Evolutionary conservation across 2,888 invertebrate genomes (phyloP).

Genomic region (Gastrophysa polygoni): DNA sequence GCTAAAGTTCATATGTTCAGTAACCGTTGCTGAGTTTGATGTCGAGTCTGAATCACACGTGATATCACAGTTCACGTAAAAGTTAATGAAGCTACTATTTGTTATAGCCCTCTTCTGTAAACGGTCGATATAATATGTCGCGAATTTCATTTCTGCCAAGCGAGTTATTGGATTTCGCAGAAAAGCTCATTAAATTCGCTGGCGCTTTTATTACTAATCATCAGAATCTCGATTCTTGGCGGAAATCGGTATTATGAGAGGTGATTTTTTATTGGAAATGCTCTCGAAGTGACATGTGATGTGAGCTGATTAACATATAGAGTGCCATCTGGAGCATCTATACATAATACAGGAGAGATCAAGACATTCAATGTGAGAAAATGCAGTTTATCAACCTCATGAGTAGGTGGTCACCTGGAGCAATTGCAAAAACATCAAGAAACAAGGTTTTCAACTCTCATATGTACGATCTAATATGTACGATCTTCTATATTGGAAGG

Average conservation of each 20-base stretch:
- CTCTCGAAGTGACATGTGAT: background rate
- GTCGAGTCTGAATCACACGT: too few species aligned
- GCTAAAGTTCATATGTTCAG: too few species aligned
- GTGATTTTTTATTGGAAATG: background rate
- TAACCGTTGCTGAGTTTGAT: too few species aligned
- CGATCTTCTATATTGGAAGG: too few species aligned
- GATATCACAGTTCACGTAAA: too few species aligned
- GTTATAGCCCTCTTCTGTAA: background rate
- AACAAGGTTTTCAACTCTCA: too few species aligned
- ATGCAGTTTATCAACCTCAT: too few species aligned
- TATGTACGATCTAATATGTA: too few species aligned
- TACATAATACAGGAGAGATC: too few species aligned
- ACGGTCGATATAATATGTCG: background rate
- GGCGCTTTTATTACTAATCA: background rate
- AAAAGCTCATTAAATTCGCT: constrained; percentile 5
- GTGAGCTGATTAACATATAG: background rate
- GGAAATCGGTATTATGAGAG: background rate
- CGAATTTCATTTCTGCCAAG: constrained; percentile 19
- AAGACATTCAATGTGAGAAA: too few species aligned
- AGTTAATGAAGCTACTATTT: background rate
- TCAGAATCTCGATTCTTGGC: background rate
- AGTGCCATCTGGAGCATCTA: background rate
- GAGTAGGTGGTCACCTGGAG: too few species aligned
- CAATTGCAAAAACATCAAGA: too few species aligned
- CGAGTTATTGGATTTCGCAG: constrained; percentile 23